phyloP scores from a whole-genome alignment of 2,888 invertebrate species.

The Galerucella nymphaeae region DNA sequence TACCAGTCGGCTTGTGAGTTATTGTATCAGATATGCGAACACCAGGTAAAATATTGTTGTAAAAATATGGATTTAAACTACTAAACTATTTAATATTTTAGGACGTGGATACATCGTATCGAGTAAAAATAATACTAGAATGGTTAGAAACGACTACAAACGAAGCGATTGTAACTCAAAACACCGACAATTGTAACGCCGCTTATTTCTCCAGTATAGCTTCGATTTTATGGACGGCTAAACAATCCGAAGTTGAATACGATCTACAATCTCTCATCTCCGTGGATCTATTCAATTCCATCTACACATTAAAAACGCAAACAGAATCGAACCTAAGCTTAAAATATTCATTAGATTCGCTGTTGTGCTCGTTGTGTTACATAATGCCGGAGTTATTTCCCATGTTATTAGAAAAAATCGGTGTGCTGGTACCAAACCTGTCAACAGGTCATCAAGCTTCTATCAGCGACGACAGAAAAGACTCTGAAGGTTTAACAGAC shows the following conservation, averaged over 20 bases:
- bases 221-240: constrained; percentile 81
- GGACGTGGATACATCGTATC: constrained; percentile 70
- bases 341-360: constrained; percentile 86
- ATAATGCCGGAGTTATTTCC: constrained; percentile 83
- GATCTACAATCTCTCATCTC: constrained; percentile 78
- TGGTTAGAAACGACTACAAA: constrained; percentile 77
- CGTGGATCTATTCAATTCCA: constrained; percentile 78
- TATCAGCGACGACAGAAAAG: constrained; percentile 71
- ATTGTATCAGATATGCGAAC: constrained; percentile 81
- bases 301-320: constrained; percentile 82
- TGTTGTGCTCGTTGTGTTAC: constrained; percentile 87
- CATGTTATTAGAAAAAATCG: constrained; percentile 78
- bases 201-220: constrained; percentile 83
- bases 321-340: constrained; percentile 77
- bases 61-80: no score
- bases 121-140: constrained; percentile 75
- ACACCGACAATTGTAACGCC: constrained; percentile 63
- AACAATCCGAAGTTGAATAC: constrained; percentile 71
- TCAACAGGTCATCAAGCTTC: constrained; percentile 68
- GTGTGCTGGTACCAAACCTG: constrained; percentile 69
- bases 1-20: constrained; percentile 81
- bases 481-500: constrained; percentile 74
- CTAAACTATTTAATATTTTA: constrained; percentile 50
- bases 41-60: constrained; percentile 55
- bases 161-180: constrained; percentile 61